Evolutionary conservation across 2,888 invertebrate species (phyloP), one percentile per base, ranked within the genome.

Genomic region (Sicus ferrugineus): DNA sequence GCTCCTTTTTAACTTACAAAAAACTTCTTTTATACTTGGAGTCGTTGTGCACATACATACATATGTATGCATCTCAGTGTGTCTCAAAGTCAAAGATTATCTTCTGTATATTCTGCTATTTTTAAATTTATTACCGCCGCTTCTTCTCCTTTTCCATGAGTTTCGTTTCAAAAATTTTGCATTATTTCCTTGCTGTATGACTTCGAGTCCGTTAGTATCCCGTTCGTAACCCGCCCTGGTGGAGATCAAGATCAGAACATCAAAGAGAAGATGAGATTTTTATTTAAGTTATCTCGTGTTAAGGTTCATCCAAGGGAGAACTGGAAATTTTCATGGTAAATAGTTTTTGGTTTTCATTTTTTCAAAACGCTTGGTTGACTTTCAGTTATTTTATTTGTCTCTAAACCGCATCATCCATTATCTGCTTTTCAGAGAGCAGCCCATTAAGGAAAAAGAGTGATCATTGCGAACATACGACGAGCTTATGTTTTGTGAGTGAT

Each of bases 281-380:
- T 26, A 54, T 23, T 52, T 1, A 21, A 54, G 21, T 54, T 54
- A 54, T 52, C 65, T 34, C 34, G n/a, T n/a, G 14, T 65, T 65
- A 34, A 64, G 52, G 54, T 65, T 65, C 65, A 65, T 28, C 23
- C 58, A 61, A 50, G 50, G 28, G 30, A 28, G 48, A 65, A 26
- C 21, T 4, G n/a, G n/a, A 50, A 46, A 68, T 56, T 63, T 52
- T 56, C 56, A 63, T 56, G 56, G 30, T 42, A n/a, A n/a, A n/a
- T n/a, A n/a, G 21, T 34, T 21, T 28, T 46, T 23, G 11, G 28
- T 46, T 62, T 30, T 38, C 23, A n/a, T 48, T 58, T 46, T 67
- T 34, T 16, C 16, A 30, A 58, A 46, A 58, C 66, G 66, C 66
- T 46, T 67, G 21, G 66, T 19, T 67, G 66, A 42, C 30, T 67